These are phyloP conservation scores for Myiotriccus ornatus DNA, from an alignment of 2,797 vertebrate genomes.

Conservation along the genomic window DNA sequence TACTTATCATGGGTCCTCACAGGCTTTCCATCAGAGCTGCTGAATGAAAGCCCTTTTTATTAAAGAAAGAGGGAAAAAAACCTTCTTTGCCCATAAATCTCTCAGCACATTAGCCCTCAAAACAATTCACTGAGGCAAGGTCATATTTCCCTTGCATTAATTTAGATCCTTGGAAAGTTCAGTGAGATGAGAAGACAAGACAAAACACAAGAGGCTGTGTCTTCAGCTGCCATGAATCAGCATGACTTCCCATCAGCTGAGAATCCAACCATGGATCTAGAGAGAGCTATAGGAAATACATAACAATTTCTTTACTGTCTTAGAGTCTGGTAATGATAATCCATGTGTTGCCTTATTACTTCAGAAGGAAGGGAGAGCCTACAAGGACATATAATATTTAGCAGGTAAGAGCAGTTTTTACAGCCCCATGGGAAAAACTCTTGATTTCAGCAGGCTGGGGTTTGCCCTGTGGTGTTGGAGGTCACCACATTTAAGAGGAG, in stretches of 20 bases:
- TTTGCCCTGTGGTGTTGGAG: fast-evolving
- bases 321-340: neutral
- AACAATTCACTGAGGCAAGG: slow-evolving; percentile 62
- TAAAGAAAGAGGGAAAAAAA: neutral
- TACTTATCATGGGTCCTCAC: slow-evolving; percentile 56
- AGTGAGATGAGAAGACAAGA: slow-evolving; percentile 23
- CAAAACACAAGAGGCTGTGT: neutral
- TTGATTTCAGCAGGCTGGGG: neutral
- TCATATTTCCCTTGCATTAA: slow-evolving; percentile 44
- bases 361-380: neutral
- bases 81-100: slow-evolving; percentile 56
- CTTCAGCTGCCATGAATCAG: slow-evolving; percentile 27
- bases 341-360: neutral
- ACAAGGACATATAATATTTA: neutral
- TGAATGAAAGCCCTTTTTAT: slow-evolving; percentile 68
- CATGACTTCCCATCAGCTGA: neutral
- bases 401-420: neutral
- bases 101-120: slow-evolving; percentile 49
- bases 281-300: neutral
- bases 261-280: neutral
- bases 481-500: neutral
- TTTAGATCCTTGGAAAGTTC: slow-evolving; percentile 42
- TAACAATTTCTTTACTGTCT: neutral
- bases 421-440: neutral
- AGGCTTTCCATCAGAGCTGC: slow-evolving; percentile 62